These are phyloP conservation scores for Bombus sibiricus DNA, from an alignment of 1,140 invertebrate species.

Conservation along the genomic window DNA sequence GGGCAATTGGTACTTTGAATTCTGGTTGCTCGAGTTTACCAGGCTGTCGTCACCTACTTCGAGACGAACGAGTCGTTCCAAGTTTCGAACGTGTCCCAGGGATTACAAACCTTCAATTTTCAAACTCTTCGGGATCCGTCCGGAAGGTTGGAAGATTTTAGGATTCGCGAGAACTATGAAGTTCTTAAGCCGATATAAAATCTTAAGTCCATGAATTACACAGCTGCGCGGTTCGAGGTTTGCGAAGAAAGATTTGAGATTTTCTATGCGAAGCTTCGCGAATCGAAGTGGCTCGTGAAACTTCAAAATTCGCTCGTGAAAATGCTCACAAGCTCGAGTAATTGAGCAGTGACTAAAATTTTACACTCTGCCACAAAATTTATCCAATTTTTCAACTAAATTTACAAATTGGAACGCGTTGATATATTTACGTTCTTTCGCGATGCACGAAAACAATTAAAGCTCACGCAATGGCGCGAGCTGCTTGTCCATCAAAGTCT, in stretches of 20 bases:
- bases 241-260: conserved; percentile 4
- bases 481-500: not conserved
- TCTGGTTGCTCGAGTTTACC: not conserved
- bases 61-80: conserved; percentile 4
- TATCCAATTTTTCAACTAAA: not conserved
- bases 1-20: not conserved
- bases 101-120: conserved; percentile 24
- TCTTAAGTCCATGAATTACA: conserved; percentile 46
- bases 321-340: not conserved
- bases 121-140: not conserved
- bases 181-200: conserved; percentile 48
- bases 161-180: conserved; percentile 9
- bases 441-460: not conserved
- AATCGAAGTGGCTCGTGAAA: not conserved
- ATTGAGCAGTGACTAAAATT: not conserved
- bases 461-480: not conserved
- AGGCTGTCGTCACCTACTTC: no score
- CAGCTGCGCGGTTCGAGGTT: not conserved
- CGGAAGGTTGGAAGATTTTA: not conserved
- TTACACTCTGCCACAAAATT: no score
- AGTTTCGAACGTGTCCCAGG: not conserved
- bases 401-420: not conserved
- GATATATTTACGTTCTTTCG: not conserved
- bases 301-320: not conserved
- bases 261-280: not conserved